A percentile compares a stretch with the other conserved stretches of the same genome.
Evolutionary conservation across 2,113 vertebrate species (phyloP).

Genomic region (Thunnus maccoyii): DNA sequence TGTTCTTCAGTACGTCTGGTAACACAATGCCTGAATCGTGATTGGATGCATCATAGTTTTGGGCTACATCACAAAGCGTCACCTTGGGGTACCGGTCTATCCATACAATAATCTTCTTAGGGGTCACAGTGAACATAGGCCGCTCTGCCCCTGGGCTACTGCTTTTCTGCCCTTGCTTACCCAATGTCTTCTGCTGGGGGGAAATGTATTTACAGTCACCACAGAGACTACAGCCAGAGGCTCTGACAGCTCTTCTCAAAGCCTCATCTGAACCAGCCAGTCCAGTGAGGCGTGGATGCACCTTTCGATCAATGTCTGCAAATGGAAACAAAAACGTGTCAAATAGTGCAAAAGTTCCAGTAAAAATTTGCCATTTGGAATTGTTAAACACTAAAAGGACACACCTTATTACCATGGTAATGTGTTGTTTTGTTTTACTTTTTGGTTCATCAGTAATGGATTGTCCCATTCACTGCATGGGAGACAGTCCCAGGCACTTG

Average conservation of each 20-base stretch:
- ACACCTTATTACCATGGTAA: not conserved
- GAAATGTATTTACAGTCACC: slow-evolving; percentile 28
- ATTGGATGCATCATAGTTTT: slow-evolving; percentile 29
- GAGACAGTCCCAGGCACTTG: no score
- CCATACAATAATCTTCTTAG: slow-evolving; percentile 24
- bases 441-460: not conserved
- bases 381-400: not conserved
- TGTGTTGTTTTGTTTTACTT: not conserved
- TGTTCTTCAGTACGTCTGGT: slow-evolving; percentile 52
- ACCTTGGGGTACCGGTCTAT: slow-evolving; percentile 53
- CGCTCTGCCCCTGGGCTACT: not conserved
- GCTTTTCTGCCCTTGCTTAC: slow-evolving; percentile 10
- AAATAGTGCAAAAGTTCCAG: slow-evolving; percentile 1
- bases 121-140: not conserved
- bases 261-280: slow-evolving; percentile 15
- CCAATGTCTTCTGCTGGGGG: slow-evolving; percentile 1
- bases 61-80: slow-evolving; percentile 64
- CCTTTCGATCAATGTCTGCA: slow-evolving; percentile 58
- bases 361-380: not conserved
- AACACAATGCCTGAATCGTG: slow-evolving; percentile 49
- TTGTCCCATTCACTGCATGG: no score
- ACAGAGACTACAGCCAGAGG: slow-evolving; percentile 20
- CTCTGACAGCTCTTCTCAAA: slow-evolving; percentile 30
- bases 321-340: slow-evolving; percentile 51
- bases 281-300: not conserved